Evolutionary conservation across 2,888 invertebrate genomes (phyloP).

Genomic region (Apotomis capreana): DNA sequence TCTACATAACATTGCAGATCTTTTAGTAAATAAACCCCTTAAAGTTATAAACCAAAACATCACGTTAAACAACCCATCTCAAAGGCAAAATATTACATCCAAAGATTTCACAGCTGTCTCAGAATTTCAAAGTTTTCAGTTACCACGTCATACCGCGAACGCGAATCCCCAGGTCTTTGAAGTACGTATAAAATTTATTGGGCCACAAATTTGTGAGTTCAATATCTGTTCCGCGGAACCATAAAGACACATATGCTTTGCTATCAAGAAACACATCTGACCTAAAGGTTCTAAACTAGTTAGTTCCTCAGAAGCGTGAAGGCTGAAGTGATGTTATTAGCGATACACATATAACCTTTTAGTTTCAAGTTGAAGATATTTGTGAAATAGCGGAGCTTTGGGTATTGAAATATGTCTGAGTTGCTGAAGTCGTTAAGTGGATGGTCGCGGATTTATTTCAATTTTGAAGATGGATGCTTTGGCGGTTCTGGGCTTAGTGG

Average conservation of each 20-base stretch:
- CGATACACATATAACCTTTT: conserved; percentile 3
- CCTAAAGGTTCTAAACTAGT: neutral
- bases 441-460: conserved; percentile 39
- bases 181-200: conserved; percentile 51
- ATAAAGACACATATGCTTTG: neutral
- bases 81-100: conserved; percentile 27
- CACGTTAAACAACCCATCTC: neutral
- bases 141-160: conserved; percentile 37
- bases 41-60: neutral
- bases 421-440: conserved; percentile 35
- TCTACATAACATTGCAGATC: no score
- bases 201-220: conserved; percentile 54
- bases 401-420: conserved; percentile 34
- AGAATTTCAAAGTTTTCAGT: conserved; percentile 42
- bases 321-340: neutral
- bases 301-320: neutral
- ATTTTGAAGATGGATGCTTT: conserved; percentile 37
- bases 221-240: conserved; percentile 53
- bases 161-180: conserved; percentile 57
- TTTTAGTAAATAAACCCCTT: neutral
- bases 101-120: conserved; percentile 27
- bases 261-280: neutral
- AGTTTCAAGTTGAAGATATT: neutral
- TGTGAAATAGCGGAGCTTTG: conserved; percentile 13
- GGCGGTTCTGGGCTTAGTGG: neutral